phyloP scores from a whole-genome alignment of 1,140 invertebrate species.

The Pentalonia nigronervosa region DNA sequence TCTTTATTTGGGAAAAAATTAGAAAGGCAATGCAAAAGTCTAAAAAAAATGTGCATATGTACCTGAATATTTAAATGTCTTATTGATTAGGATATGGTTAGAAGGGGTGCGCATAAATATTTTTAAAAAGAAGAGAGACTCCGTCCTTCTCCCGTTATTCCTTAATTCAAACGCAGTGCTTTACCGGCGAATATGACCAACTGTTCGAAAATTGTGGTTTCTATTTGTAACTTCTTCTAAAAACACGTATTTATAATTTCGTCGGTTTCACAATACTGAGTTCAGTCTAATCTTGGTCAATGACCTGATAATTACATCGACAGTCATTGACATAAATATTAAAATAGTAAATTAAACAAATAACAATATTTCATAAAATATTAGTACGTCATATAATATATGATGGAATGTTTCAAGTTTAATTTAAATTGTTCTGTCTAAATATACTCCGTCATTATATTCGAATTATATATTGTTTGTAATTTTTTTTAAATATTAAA shows the following conservation, averaged over 20 bases:
- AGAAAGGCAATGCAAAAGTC: too few relatives aligned
- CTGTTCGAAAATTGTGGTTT: not conserved
- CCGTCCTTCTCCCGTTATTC: too few relatives aligned
- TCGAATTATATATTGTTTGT: not conserved
- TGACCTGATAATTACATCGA: not conserved
- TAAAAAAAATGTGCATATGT: too few relatives aligned
- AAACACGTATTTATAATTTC: not conserved
- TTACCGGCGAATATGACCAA: not conserved
- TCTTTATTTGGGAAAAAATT: too few relatives aligned
- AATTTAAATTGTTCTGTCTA: not conserved
- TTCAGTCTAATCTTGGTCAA: not conserved
- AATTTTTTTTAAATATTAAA: not conserved
- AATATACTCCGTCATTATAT: not conserved
- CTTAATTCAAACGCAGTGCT: too few relatives aligned
- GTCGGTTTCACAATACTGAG: not conserved
- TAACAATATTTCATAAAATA: not conserved
- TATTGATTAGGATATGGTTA: too few relatives aligned
- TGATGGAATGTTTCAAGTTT: not conserved
- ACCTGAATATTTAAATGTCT: too few relatives aligned
- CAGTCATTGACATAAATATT: not conserved
- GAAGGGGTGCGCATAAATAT: too few relatives aligned
- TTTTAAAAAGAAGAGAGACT: too few relatives aligned
- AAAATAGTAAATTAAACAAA: slow-evolving; percentile 21
- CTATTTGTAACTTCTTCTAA: too few relatives aligned
- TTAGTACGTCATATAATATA: not conserved